Conservation (phyloP, 2,797 vertebrate genomes). For the Smutsia temminckii region DNA sequence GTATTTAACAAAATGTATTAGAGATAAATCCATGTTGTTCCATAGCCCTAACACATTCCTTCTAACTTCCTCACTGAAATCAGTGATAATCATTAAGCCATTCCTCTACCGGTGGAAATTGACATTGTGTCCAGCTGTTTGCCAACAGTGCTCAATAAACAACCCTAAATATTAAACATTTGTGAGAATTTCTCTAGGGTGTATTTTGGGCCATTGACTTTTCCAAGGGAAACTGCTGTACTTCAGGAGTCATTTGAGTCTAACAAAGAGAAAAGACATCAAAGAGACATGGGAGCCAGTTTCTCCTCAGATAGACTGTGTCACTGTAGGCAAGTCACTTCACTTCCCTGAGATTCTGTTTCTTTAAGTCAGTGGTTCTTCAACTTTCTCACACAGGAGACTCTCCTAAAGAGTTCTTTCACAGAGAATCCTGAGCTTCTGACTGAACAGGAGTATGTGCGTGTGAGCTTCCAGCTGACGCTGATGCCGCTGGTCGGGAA, state of each 20-base stretch:
- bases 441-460: neutral
- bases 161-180: constrained; percentile 28
- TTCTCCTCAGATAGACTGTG: neutral
- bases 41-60: neutral
- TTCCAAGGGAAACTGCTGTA: neutral
- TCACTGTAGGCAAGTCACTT: neutral
- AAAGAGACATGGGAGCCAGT: neutral
- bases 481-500: neutral
- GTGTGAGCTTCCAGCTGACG: neutral
- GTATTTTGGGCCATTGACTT: neutral
- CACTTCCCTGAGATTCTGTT: neutral
- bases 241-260: neutral
- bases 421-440: neutral
- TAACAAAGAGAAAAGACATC: neutral
- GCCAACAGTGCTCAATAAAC: neutral
- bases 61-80: neutral
- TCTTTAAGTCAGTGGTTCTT: neutral
- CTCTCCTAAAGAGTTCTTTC: neutral
- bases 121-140: neutral
- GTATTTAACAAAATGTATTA: neutral
- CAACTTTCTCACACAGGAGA: neutral
- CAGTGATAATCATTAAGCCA: neutral
- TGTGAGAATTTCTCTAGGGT: constrained; percentile 31
- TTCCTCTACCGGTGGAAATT: neutral
- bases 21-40: neutral